Conservation (phyloP, 2,797 vertebrate genomes). For the Tenualosa thibaudeaui region DNA sequence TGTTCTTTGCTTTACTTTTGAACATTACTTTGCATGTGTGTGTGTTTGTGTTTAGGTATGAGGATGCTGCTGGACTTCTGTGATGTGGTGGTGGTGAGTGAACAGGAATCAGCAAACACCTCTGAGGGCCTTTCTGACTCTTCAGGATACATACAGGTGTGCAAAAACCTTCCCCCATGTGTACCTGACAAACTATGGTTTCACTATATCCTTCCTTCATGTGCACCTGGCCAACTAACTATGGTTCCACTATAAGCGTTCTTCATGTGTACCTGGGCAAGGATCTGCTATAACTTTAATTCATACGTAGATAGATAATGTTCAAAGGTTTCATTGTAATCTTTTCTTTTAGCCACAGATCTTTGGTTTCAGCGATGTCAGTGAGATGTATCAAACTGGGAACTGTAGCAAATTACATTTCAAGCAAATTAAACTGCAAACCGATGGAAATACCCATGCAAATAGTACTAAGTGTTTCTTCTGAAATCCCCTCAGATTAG, state of each 20-base stretch:
- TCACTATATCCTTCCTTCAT: too few relatives aligned
- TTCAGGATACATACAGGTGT: conserved; percentile 52
- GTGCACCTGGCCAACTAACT: too few relatives aligned
- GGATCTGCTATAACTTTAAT: too few relatives aligned
- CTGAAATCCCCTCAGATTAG: background rate
- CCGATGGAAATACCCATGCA: background rate
- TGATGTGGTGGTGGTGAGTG: conserved; percentile 52
- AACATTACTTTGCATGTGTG: background rate
- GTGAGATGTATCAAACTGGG: background rate
- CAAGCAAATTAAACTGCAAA: background rate
- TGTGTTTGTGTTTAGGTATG: conserved; percentile 58
- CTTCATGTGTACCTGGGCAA: too few relatives aligned
- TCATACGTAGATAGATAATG: too few relatives aligned
- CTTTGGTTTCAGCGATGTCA: background rate
- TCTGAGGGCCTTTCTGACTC: conserved; percentile 24
- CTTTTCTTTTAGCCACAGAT: background rate
- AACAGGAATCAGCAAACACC: conserved; percentile 31
- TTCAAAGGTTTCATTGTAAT: too few relatives aligned
- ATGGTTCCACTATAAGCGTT: too few relatives aligned
- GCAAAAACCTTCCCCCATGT: background rate
- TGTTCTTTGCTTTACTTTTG: too few relatives aligned
- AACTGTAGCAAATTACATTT: background rate
- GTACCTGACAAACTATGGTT: background rate
- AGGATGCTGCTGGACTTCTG: conserved; percentile 75
- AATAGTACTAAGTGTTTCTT: background rate